These are phyloP conservation scores for Carterocephalus palaemon DNA, from an alignment of 2,888 invertebrate species.

Conservation along the genomic window DNA sequence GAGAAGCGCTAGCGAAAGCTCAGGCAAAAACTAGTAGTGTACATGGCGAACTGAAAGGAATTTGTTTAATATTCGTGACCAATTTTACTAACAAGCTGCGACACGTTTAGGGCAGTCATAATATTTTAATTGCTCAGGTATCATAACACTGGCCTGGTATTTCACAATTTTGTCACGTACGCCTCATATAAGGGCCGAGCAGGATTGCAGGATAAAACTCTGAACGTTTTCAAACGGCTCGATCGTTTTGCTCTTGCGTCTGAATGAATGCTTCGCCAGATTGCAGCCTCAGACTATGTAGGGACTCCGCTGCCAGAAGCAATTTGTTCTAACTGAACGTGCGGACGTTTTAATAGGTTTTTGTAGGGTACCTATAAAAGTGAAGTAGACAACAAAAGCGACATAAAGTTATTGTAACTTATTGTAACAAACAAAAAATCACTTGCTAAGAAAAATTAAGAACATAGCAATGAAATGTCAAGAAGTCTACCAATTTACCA, in stretches of 20 bases:
- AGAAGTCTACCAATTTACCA: too few relatives aligned
- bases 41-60: too few relatives aligned
- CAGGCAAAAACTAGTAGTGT: too few relatives aligned
- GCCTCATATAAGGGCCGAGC: not conserved
- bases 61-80: too few relatives aligned
- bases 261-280: constrained; percentile 19
- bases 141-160: constrained; percentile 2
- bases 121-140: constrained; percentile 9
- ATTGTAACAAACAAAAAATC: too few relatives aligned
- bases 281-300: constrained; percentile 12
- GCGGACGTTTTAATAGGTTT: constrained; percentile 17
- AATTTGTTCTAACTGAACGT: constrained; percentile 21
- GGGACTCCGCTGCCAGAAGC: constrained; percentile 14
- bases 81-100: constrained; percentile 2
- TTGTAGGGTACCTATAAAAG: too few relatives aligned
- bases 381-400: too few relatives aligned
- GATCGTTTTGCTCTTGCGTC: constrained; percentile 18
- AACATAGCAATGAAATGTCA: too few relatives aligned
- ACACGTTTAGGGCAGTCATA: constrained; percentile 10
- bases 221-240: constrained; percentile 7
- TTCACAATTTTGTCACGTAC: constrained; percentile 15
- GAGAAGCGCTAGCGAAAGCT: too few relatives aligned
- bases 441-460: not conserved
- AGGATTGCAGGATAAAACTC: constrained; percentile 1
- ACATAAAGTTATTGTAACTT: too few relatives aligned